Base-by-base conservation (phyloP, 2,113 vertebrate genomes). In the Anolis carolinensis region DNA sequence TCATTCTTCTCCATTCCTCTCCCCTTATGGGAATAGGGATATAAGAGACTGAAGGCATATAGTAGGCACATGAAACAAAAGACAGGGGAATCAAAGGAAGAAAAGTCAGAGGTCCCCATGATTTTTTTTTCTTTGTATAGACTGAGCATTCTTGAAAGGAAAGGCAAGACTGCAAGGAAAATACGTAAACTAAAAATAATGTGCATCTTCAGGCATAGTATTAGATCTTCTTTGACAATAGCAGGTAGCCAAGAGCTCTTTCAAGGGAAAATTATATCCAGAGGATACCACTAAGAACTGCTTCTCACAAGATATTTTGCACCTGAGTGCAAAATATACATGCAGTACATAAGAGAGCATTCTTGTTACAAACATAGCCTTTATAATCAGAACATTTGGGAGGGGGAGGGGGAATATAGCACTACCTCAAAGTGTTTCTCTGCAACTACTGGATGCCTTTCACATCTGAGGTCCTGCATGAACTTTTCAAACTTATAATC, bases 1-100 rank as follows among this genome's bases (percentile, higher is more conserved):
- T 90, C 92, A 85, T 94, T 95, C 91, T 95, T 94, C 92, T 88
- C 86, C 21, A 0, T 89, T 87, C 93, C 90, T 93, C 91, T 92
- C 89, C 89, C 90, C 87, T 93, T 75, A 89, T 86, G 90, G 86
- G 88, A 94, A 91, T 74, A 87, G 88, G 86, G 92, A 90, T 92
- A 85, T 86, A 68, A 88, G 86, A 91, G 92, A 84, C 84, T 72
- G 79, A 55, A 82, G 86, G 68, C 78, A 48, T 39, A 11, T 9
- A 86, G 86, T 1, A 55, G 87, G 74, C 72, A 81, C 87, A 90
- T 86, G 0, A 73, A 30, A 50, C 76, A 81, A 68, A 88, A 89
- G 87, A 87, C 55, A 55, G 59, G 74, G 44, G 79, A 83, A 80
- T 74, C 77, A 84, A 88, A 67, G 48, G 34, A 81, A 88, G 77